These are phyloP conservation scores for Gobio occitaniae DNA, from an alignment of 2,797 vertebrate species.

Conservation along the genomic window DNA sequence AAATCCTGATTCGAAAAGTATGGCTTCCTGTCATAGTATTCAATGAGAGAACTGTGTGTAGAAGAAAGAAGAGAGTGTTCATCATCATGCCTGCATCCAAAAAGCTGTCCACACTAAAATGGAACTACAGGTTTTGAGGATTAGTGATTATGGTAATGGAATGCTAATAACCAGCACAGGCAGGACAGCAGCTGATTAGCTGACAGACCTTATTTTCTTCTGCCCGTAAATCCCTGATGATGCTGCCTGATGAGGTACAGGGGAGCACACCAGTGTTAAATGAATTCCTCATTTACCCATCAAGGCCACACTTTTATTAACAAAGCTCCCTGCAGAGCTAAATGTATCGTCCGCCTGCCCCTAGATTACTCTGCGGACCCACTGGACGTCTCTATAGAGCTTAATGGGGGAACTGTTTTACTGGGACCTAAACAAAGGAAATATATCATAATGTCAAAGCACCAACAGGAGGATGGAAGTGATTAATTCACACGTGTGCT, in stretches of 20 bases:
- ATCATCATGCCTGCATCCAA: constrained; percentile 4
- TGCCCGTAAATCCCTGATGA: constrained; percentile 15
- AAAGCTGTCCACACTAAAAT: neutral
- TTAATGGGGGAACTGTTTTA: constrained; percentile 22
- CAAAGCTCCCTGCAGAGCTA: neutral
- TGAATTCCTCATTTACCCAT: constrained; percentile 49
- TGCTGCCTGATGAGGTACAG: constrained; percentile 36
- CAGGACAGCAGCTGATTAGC: constrained; percentile 35
- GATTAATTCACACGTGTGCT: constrained; percentile 48
- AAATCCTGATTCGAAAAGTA: constrained; percentile 3
- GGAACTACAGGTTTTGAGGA: constrained; percentile 43
- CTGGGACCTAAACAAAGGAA: constrained; percentile 25
- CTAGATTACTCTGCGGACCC: neutral
- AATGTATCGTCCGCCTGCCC: neutral
- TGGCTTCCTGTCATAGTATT: neutral
- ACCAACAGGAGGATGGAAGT: constrained; percentile 22
- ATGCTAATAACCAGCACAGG: constrained; percentile 43
- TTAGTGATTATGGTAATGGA: constrained; percentile 42
- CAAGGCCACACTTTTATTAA: constrained; percentile 45
- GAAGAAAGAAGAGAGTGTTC: neutral
- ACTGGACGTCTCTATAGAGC: constrained; percentile 14
- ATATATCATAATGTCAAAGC: constrained; percentile 17
- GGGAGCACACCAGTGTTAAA: constrained; percentile 32
- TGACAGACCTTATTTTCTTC: constrained; percentile 41
- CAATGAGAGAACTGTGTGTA: constrained; percentile 4